These are phyloP conservation scores for Spea multiplicata DNA, from an alignment of 2,113 vertebrate species.

Conservation along the genomic window DNA sequence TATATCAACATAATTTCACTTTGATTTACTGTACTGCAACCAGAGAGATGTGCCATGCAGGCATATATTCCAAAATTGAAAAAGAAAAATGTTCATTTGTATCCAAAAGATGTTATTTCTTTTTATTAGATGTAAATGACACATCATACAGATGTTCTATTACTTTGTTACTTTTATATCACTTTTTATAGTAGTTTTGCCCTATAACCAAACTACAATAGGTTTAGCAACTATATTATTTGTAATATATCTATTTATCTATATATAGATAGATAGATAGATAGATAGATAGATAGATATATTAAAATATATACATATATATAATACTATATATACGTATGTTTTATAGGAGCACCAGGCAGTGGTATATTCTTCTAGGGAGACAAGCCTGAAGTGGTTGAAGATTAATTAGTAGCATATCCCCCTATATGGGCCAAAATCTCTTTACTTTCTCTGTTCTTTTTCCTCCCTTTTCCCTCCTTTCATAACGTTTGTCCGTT, in stretches of 20 bases:
- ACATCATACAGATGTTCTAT: not conserved
- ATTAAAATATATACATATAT: too few relatives aligned
- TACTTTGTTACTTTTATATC: conserved; percentile 1
- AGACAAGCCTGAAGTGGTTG: too few relatives aligned
- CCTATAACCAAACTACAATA: not conserved
- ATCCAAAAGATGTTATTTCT: conserved; percentile 21
- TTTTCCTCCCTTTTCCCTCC: too few relatives aligned
- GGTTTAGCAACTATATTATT: not conserved
- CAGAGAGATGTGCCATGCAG: not conserved
- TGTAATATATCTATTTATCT: not conserved
- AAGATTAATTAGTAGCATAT: too few relatives aligned
- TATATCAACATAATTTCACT: conserved; percentile 53
- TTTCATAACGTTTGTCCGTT: too few relatives aligned
- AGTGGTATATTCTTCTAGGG: too few relatives aligned
- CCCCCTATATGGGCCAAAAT: too few relatives aligned
- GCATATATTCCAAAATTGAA: conserved; percentile 30
- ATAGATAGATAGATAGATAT: too few relatives aligned
- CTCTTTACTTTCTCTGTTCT: too few relatives aligned
- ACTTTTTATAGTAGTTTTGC: not conserved
- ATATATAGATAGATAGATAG: too few relatives aligned
- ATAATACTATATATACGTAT: too few relatives aligned
- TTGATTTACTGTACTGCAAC: conserved; percentile 56
- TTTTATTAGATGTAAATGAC: conserved; percentile 7
- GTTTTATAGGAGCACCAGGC: too few relatives aligned
- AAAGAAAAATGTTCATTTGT: conserved; percentile 20